Base-by-base conservation (phyloP, 2,888 invertebrate genomes). In the Scrobipalpa atriplicella region DNA sequence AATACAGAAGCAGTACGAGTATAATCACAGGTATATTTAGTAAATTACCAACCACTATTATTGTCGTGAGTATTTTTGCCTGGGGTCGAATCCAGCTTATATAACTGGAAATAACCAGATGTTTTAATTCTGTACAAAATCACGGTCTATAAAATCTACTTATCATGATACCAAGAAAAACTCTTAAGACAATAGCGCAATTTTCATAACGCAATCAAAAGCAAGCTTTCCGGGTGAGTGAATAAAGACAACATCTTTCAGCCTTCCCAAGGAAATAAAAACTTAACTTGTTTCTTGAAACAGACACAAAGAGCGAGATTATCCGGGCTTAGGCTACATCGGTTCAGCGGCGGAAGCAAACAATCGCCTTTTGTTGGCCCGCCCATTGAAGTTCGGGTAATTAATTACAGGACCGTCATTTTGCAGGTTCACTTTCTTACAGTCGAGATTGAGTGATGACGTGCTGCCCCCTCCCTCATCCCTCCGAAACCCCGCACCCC, bases 311-410 rank as follows among this genome's bases (percentile, higher is more conserved):
- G 82, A 82, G 81, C 78, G 80, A 87, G 89, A 89, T 89, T 89
- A 89, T 89, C 85, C 85, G 86, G 86, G 84, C 85, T 85, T 84
- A 85, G 81, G 84, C 82, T 82, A 83, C 87, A 86, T 87, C 83
- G 88, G 86, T 86, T 87, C 87, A 85, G 78, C 82, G 83, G 84
- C 76, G 85, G 85, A 86, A 84, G 87, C 86, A 89, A 90, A 90
- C 90, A 89, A 90, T 90, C 84, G 85, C 81, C 89, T 88, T 87
- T 90, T 90, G 90, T 90, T 83, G 82, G 78, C 82, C 77, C 77
- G 78, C 79, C 89, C 81, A 89, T 90, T 89, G 85, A 89, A 88
- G 84, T 84, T 84, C 74, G 76, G 84, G 84, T 87, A 89, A 91
- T 90, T 91, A 90, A 90, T 90, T 90, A 90, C 80, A 68, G 66